Percentiles rank a stretch among this genome's conserved stretches.
These are phyloP conservation scores for Heliconius nattereri DNA, from an alignment of 1,140 invertebrate genomes.

Conservation along the genomic window DNA sequence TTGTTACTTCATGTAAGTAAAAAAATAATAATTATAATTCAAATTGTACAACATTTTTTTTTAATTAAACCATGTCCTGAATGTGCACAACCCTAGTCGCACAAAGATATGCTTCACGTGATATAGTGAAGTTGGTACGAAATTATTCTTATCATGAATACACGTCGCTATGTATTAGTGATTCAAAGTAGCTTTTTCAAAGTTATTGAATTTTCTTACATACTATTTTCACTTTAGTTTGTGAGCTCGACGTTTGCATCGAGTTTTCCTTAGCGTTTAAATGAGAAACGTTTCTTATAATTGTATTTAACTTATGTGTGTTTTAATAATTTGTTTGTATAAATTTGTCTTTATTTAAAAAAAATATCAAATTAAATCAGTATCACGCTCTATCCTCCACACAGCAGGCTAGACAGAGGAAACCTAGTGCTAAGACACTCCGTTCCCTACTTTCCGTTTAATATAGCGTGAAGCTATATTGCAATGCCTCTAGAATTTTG, in stretches of 20 bases:
- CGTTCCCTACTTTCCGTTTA: too few species aligned
- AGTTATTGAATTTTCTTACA: conserved; percentile 28
- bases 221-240: conserved; percentile 1
- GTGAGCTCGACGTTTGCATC: neutral
- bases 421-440: too few species aligned
- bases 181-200: conserved; percentile 18
- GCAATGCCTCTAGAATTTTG: too few species aligned
- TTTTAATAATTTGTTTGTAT: too few species aligned
- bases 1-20: too few species aligned
- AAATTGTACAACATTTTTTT: too few species aligned
- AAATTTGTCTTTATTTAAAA: too few species aligned
- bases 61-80: neutral
- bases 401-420: too few species aligned
- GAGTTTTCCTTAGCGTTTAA: neutral
- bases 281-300: neutral
- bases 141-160: conserved; percentile 21
- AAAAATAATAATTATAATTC: too few species aligned
- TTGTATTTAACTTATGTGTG: neutral
- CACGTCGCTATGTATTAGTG: conserved; percentile 21
- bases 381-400: too few species aligned
- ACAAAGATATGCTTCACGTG: conserved; percentile 17
- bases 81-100: neutral
- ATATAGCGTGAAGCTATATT: too few species aligned
- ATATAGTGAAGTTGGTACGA: conserved; percentile 25
- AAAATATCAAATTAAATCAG: too few species aligned